phyloP scores from a whole-genome alignment of 2,797 vertebrate genomes.

The Pangasius mekongensis region DNA sequence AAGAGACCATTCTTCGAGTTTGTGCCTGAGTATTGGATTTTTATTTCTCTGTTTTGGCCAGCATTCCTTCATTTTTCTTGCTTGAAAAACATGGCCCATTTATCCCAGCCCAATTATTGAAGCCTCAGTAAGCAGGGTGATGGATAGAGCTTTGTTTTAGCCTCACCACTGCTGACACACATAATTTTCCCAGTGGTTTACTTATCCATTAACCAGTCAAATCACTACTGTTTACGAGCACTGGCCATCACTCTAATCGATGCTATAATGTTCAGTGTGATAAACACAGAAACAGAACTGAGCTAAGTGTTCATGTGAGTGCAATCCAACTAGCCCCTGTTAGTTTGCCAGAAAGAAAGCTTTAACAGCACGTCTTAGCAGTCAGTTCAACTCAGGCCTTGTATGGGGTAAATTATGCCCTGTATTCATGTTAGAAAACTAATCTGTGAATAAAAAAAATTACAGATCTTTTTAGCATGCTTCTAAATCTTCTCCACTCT shows the following conservation, averaged over 20 bases:
- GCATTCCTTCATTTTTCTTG: constrained; percentile 46
- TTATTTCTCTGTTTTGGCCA: constrained; percentile 16
- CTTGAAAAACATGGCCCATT: constrained; percentile 74
- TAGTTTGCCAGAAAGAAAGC: not conserved
- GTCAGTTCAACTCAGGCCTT: not conserved
- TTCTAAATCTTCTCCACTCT: not conserved
- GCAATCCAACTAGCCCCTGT: not conserved
- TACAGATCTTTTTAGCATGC: not conserved
- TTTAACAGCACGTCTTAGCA: not conserved
- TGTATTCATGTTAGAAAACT: not conserved
- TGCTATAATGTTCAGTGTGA: constrained; percentile 56
- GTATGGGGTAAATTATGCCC: not conserved
- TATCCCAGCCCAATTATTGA: constrained; percentile 78
- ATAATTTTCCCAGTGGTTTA: constrained; percentile 56
- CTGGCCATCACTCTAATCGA: constrained; percentile 70
- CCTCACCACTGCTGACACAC: constrained; percentile 63
- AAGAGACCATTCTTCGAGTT: not conserved
- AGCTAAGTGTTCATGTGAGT: not conserved
- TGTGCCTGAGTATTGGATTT: constrained; percentile 31
- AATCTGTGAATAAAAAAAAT: not conserved
- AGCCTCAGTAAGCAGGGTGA: constrained; percentile 72
- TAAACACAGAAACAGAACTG: constrained; percentile 59
- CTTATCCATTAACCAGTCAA: constrained; percentile 47
- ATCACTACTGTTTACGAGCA: constrained; percentile 70
- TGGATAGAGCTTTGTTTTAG: constrained; percentile 70